Conservation (phyloP, 1,140 invertebrate genomes). For the Microplitis mediator region DNA sequence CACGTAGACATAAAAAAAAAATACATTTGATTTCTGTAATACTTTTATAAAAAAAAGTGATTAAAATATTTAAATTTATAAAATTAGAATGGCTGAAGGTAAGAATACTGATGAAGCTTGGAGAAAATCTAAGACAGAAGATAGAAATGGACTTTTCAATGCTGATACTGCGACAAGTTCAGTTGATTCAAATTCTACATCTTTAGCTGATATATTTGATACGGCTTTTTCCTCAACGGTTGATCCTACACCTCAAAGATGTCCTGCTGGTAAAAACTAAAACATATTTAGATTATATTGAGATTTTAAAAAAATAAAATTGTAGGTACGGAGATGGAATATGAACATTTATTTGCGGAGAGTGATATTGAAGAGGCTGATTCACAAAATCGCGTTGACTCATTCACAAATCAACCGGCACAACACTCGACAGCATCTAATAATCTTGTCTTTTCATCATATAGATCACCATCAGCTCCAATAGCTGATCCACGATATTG, state of each 20-base stretch:
- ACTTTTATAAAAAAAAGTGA: neutral
- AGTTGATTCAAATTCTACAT: conserved; percentile 59
- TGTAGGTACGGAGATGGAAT: conserved; percentile 60
- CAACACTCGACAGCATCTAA: conserved; percentile 35
- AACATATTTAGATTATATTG: neutral
- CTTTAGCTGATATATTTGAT: conserved; percentile 64
- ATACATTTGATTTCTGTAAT: no score
- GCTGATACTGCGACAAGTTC: conserved; percentile 46
- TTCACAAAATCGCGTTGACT: conserved; percentile 42
- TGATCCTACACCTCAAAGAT: conserved; percentile 58
- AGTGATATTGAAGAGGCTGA: conserved; percentile 61
- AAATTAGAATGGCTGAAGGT: conserved; percentile 50
- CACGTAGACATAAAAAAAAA: no score
- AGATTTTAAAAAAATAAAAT: conserved; percentile 1
- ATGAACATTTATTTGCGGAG: conserved; percentile 63
- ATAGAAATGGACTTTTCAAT: conserved; percentile 49
- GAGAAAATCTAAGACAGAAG: conserved; percentile 50
- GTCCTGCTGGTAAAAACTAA: conserved; percentile 50
- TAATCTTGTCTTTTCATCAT: conserved; percentile 39
- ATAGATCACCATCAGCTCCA: conserved; percentile 19
- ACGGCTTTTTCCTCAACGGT: conserved; percentile 65
- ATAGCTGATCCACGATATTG: conserved; percentile 27
- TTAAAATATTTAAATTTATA: neutral
- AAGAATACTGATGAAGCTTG: conserved; percentile 50
- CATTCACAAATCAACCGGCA: conserved; percentile 42